phyloP scores from a whole-genome alignment of 2,797 vertebrate genomes.

The Sebastes trivittatus region DNA sequence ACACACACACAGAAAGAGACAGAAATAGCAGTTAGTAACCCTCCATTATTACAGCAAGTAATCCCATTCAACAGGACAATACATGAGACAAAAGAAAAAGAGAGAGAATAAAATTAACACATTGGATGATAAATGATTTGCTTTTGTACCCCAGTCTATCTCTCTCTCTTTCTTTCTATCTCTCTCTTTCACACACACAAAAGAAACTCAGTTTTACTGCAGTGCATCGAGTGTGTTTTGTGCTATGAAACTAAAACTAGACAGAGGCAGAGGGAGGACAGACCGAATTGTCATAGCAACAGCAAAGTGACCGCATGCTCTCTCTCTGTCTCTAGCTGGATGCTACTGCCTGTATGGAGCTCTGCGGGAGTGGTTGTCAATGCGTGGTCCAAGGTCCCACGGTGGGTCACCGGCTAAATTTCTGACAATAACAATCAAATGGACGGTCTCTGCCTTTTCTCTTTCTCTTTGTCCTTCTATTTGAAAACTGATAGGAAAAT shows the following conservation, averaged over 20 bases:
- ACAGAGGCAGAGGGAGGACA: conserved; percentile 14
- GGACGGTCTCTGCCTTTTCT: neutral
- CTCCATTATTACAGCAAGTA: neutral
- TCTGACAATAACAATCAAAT: neutral
- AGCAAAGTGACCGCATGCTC: neutral
- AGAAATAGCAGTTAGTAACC: neutral
- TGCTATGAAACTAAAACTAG: conserved; percentile 27
- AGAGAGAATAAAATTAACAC: neutral
- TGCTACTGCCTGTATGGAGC: neutral
- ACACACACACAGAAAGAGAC: neutral
- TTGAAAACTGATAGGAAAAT: neutral
- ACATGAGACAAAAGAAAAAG: neutral
- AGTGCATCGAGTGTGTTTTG: conserved; percentile 14
- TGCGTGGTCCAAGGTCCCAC: neutral
- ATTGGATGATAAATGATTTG: neutral
- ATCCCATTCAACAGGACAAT: neutral
- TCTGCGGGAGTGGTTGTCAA: neutral
- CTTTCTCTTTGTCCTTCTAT: too few relatives aligned
- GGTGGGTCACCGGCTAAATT: neutral
- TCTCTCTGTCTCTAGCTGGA: neutral
- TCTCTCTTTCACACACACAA: neutral
- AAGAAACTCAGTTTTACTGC: neutral
- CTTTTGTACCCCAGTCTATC: neutral
- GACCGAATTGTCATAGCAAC: conserved; percentile 40
- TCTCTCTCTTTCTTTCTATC: neutral